phyloP scores from a whole-genome alignment of 2,797 vertebrate genomes.

The Harpagifer antarcticus region DNA sequence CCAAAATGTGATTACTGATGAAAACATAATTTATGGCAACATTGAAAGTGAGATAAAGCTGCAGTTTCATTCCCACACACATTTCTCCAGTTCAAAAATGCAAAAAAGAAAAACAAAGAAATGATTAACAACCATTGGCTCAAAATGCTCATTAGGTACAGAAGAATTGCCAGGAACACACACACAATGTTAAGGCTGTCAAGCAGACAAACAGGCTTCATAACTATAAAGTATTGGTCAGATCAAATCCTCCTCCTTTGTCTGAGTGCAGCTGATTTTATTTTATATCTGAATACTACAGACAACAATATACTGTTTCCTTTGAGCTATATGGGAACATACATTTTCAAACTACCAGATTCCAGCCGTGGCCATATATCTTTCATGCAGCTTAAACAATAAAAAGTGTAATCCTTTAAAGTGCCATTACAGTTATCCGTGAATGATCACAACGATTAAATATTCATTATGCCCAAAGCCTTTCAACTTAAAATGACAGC shows the following conservation, averaged over 20 bases:
- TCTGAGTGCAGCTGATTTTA: neutral
- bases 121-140: slow-evolving; percentile 10
- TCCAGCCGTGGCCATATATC: slow-evolving; percentile 1
- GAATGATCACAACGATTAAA: slow-evolving; percentile 27
- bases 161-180: neutral
- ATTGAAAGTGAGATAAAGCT: slow-evolving; percentile 16
- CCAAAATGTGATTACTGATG: neutral
- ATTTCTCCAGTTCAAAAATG: neutral
- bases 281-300: neutral
- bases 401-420: slow-evolving; percentile 1
- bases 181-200: neutral
- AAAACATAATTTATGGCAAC: slow-evolving; percentile 13
- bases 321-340: neutral
- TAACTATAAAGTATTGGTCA: slow-evolving; percentile 18
- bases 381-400: slow-evolving; percentile 13
- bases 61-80: slow-evolving; percentile 13
- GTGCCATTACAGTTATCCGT: neutral
- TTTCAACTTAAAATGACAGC: slow-evolving; percentile 35
- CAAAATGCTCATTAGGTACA: slow-evolving; percentile 23
- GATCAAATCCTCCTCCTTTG: neutral
- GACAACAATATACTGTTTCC: neutral
- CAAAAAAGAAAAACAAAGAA: slow-evolving; percentile 4
- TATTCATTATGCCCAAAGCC: slow-evolving; percentile 13
- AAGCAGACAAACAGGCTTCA: slow-evolving; percentile 16
- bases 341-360: neutral